A percentile compares a stretch with the other conserved stretches of the same genome.
These are phyloP conservation scores for Campylomormyrus tamandua DNA, from an alignment of 2,113 vertebrate genomes.

Conservation along the genomic window DNA sequence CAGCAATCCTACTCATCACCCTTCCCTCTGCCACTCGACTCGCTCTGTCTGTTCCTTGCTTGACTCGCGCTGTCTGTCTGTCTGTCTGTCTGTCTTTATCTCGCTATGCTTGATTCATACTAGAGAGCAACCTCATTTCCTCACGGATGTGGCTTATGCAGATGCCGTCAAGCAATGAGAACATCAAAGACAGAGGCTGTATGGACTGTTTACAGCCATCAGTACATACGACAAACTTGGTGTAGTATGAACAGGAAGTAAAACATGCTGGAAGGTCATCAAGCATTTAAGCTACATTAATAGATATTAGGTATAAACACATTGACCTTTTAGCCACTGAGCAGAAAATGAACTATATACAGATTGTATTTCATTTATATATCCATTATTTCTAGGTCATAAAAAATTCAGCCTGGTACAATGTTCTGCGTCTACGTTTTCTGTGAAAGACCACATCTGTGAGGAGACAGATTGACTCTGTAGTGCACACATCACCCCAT, in stretches of 20 bases:
- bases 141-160: slow-evolving; percentile 47
- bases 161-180: background rate
- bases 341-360: background rate
- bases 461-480: background rate
- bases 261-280: background rate
- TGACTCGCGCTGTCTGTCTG: background rate
- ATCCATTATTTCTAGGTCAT: background rate
- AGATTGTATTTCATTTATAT: background rate
- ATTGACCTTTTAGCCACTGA: background rate
- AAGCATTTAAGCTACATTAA: background rate
- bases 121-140: slow-evolving; percentile 30
- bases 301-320: background rate
- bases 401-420: background rate
- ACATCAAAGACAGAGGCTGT: background rate
- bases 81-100: background rate
- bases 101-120: background rate
- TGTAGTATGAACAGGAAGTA: background rate
- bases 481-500: background rate
- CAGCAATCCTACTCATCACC: slow-evolving; percentile 8
- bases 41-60: background rate
- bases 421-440: background rate
- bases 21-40: slow-evolving; percentile 18
- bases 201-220: background rate
- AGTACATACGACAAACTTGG: background rate
- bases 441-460: background rate